Evolutionary conservation across 2,888 invertebrate species (phyloP), one percentile per base, ranked within the genome.

Genomic region (Agelastica alni): DNA sequence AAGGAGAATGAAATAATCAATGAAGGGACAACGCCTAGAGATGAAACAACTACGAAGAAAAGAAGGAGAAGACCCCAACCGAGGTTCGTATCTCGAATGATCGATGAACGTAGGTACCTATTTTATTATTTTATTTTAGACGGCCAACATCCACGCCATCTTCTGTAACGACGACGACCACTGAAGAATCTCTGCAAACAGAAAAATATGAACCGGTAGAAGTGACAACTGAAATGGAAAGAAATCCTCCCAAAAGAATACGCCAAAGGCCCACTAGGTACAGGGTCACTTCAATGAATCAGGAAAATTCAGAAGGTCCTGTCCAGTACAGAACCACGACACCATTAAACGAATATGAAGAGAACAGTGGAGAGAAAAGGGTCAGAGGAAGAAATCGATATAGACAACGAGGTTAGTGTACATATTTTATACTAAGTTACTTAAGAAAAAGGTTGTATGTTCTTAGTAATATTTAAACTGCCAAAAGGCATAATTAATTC

Each of bases 191-290:
- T 10, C 36, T n/a, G 12, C 13, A n/a, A n/a, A 46, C 46, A 3
- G 66, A 68, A 45, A 58, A 47, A 12, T 72, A 70, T 31, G 68
- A 70, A 47, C 17, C 62, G n/a, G 61, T 70, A 42, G 26, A 26
- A 12, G 5, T 20, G 13, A 6, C 10, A 5, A 16, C 26, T 3
- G 28, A 36, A 4, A 46, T 26, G 37, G 37, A 46, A 46, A 46
- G 16, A 28, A 26, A 36, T n/a, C 46, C 36, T n/a, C 46, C 46
- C 26, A 37, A 36, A 46, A 26, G 36, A 10, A 12, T 36, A 28
- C 46, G 46, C 17, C 36, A 36, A 36, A 22, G 46, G 17, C 46
- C 46, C 3, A 46, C 26, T 37, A 60, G 53, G 31, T 56, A 64
- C 9, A 52, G 56, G n/a, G 58, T 61, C 20, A 56, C 61, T 14